phyloP scores from a whole-genome alignment of 2,797 vertebrate species.

The Oryzias dopingdopingensis region DNA sequence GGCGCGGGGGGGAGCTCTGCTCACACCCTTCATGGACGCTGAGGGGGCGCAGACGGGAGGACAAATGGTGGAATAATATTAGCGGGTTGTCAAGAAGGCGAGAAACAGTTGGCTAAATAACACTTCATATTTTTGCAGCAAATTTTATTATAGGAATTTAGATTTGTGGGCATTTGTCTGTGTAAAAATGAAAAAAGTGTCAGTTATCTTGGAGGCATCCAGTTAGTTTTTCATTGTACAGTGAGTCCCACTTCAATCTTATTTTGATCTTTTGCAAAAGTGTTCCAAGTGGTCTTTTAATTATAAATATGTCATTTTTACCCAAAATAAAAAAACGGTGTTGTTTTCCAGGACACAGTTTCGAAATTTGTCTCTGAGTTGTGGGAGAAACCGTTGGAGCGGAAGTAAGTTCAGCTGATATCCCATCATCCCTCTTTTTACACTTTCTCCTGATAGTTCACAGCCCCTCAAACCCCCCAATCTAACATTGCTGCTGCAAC shows the following conservation, averaged over 20 bases:
- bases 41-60: constrained; percentile 5
- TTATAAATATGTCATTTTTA: background rate
- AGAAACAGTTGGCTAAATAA: background rate
- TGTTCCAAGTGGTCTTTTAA: no score
- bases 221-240: no score
- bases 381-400: no score
- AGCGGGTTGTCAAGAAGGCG: background rate
- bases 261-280: no score
- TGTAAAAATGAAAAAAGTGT: no score
- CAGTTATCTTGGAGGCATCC: no score
- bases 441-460: no score
- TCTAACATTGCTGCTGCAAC: no score
- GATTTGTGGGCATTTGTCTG: background rate
- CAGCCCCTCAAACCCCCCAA: no score
- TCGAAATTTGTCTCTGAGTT: background rate
- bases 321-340: background rate
- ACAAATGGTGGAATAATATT: background rate
- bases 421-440: no score
- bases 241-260: no score
- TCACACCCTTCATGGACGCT: constrained; percentile 81
- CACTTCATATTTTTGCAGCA: background rate
- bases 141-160: background rate
- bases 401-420: background rate
- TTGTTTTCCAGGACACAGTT: background rate
- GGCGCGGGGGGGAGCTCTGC: constrained; percentile 83